Base-by-base conservation (phyloP, 1,140 invertebrate species). In the Melitaea cinxia region DNA sequence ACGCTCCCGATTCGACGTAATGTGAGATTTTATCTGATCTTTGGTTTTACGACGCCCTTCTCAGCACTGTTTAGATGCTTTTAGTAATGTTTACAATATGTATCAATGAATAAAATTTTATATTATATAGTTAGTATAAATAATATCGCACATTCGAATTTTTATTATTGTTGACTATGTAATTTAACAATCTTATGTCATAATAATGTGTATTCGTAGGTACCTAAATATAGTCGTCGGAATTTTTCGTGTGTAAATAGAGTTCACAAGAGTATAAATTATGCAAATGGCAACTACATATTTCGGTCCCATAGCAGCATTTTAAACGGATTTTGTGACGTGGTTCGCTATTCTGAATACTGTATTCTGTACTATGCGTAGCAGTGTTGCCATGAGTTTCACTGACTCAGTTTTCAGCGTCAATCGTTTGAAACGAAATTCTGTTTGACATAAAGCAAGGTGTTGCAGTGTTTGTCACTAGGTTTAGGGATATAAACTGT, bases 391-490 rank as follows among this genome's bases (percentile, higher is more conserved):
- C 35, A 37, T 57, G 10, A 19, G 7, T 45, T 60, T 55, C 59
- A 63, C 47, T 42, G 21, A 59, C 54, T 53, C 60, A 39, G 30
- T 63, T 63, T 67, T 67, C 59, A 67, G 37, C 56, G 58, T 62
- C 53, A 65, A 70, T 59, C 52, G 55, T 60, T 69, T 69, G 61
- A 69, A 62, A 62, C 59, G 30, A 50, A 39, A 60, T 57, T 62
- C 59, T 62, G 24, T 62, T 59, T 65, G 62, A 60, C 68, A 66
- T 66, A 24, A 53, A 55, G 37, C 26, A 35, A 47, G 37, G 42
- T 47, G 55, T 57, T 57, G 24, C 37, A 5, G 14, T 30, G n/a
- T 47, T 47, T 47, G 42, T 47, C 42, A 19, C 21, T 9, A 19
- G 4, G 14, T 10, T 23, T 21, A 47, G 7, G 42, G 42, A 21